These are phyloP conservation scores for Minunthozetes semirufus DNA, from an alignment of 2,888 invertebrate species.

Conservation along the genomic window DNA sequence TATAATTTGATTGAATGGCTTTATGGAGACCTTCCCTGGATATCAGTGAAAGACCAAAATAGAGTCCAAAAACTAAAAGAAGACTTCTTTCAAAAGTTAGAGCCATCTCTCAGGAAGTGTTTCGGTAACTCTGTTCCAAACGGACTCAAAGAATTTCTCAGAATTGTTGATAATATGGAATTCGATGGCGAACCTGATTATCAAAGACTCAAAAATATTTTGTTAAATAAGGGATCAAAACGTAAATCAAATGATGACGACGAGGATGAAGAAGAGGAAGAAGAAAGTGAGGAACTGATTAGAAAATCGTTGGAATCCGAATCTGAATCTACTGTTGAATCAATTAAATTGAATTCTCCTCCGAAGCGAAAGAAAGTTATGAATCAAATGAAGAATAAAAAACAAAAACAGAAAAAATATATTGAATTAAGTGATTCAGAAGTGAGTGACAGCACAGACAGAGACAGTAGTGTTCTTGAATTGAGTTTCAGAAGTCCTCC, in stretches of 20 bases:
- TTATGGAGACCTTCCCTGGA: constrained; percentile 50
- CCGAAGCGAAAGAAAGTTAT: not conserved
- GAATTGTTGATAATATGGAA: not conserved
- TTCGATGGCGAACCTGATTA: constrained; percentile 27
- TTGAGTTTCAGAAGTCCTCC: not conserved
- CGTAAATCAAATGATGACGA: not conserved
- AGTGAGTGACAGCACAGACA: no score
- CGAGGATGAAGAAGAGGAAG: not conserved
- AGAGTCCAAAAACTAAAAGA: constrained; percentile 41
- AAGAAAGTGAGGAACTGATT: not conserved
- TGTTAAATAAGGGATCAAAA: not conserved
- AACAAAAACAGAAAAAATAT: not conserved
- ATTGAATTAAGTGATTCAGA: constrained; percentile 8
- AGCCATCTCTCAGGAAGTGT: constrained; percentile 34
- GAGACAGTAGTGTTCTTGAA: no score
- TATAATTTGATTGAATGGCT: constrained; percentile 55
- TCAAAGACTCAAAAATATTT: constrained; percentile 10
- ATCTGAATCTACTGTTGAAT: not conserved
- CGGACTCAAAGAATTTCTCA: constrained; percentile 29
- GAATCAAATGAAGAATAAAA: not conserved
- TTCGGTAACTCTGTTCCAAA: constrained; percentile 34
- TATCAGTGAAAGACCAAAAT: constrained; percentile 42
- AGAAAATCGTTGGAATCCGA: not conserved
- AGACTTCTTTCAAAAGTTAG: constrained; percentile 38
- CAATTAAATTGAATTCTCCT: not conserved